Conservation (phyloP, 2,888 invertebrate genomes). For the Portevinia maculata region DNA sequence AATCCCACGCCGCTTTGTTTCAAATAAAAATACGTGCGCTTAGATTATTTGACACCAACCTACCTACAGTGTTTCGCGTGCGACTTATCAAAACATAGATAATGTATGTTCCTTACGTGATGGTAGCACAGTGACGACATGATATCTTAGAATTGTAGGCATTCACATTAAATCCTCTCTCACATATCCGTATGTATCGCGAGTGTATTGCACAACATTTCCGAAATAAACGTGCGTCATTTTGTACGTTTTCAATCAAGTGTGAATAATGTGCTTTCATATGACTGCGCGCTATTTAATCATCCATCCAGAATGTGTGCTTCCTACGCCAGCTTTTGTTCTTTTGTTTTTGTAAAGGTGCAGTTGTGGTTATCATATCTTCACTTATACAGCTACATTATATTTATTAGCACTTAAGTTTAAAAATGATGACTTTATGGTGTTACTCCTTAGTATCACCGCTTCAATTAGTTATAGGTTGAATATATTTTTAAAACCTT, state of each 20-base stretch:
- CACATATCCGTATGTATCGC: neutral
- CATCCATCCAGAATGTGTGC: constrained; percentile 28
- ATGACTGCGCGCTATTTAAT: constrained; percentile 44
- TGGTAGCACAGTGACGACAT: neutral
- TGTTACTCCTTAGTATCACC: constrained; percentile 1
- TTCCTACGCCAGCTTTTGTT: constrained; percentile 2
- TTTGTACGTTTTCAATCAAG: constrained; percentile 19
- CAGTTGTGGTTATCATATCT: constrained; percentile 1
- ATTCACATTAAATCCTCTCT: neutral
- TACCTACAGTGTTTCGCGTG: neutral
- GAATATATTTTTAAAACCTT: constrained; percentile 8
- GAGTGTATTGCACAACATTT: constrained; percentile 9
- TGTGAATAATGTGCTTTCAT: constrained; percentile 40
- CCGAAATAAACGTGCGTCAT: constrained; percentile 41
- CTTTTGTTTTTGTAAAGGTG: constrained; percentile 2
- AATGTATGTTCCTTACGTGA: neutral
- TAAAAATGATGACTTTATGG: constrained; percentile 7
- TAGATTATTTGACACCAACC: neutral
- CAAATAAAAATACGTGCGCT: neutral
- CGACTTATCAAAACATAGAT: neutral
- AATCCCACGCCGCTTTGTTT: neutral
- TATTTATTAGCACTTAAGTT: neutral
- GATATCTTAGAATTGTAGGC: neutral
- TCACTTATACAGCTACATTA: too few species aligned
- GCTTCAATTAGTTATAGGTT: constrained; percentile 5